A percentile compares a stretch with the other conserved stretches of the same genome.
phyloP scores from a whole-genome alignment of 1,140 invertebrate genomes.

The Cyclina sinensis region DNA sequence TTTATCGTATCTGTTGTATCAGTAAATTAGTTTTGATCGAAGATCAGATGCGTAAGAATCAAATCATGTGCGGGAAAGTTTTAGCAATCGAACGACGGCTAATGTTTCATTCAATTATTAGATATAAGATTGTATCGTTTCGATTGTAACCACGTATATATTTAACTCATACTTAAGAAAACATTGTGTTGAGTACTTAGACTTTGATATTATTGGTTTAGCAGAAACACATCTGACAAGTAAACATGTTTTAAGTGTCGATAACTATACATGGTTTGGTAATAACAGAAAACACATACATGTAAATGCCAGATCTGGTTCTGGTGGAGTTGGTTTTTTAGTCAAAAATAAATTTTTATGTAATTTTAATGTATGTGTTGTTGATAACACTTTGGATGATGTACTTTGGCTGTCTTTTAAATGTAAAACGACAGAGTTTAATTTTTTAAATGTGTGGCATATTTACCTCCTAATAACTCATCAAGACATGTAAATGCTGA shows the following conservation, averaged over 20 bases:
- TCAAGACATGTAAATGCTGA: no score
- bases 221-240: slow-evolving; percentile 34
- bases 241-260: slow-evolving; percentile 1
- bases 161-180: background rate
- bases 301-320: slow-evolving; percentile 35
- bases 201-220: slow-evolving; percentile 51
- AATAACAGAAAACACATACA: slow-evolving; percentile 44
- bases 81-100: no score
- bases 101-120: no score
- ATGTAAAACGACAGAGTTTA: background rate
- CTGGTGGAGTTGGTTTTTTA: slow-evolving; percentile 59
- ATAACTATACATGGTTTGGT: slow-evolving; percentile 56
- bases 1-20: no score
- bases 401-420: slow-evolving; percentile 24
- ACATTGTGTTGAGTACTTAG: slow-evolving; percentile 8
- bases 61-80: no score
- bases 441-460: slow-evolving; percentile 10
- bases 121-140: no score
- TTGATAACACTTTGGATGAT: slow-evolving; percentile 16
- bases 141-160: no score
- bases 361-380: slow-evolving; percentile 22
- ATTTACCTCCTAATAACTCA: no score
- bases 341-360: slow-evolving; percentile 46
- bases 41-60: no score
- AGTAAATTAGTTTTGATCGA: no score